phyloP scores from a whole-genome alignment of 2,113 vertebrate species.

The Bujurquina vittata region DNA sequence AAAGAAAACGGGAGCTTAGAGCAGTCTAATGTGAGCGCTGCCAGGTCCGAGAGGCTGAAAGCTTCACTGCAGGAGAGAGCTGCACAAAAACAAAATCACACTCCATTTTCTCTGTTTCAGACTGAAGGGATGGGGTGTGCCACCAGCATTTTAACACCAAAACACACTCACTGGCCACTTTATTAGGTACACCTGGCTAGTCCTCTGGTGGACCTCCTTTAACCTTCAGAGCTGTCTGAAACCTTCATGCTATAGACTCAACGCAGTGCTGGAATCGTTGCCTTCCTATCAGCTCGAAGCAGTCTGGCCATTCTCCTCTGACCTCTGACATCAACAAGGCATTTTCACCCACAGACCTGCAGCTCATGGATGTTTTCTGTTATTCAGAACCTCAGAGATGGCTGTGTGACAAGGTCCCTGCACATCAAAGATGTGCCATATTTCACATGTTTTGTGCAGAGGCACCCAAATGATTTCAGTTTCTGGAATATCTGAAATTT shows the following conservation, averaged over 20 bases:
- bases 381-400: neutral
- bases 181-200: neutral
- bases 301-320: too few species aligned
- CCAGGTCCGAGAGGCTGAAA: neutral
- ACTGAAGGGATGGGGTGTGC: too few species aligned
- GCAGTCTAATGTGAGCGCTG: neutral
- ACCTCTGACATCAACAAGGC: neutral
- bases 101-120: too few species aligned
- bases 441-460: neutral
- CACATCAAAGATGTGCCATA: neutral
- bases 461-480: neutral
- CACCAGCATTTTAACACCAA: neutral
- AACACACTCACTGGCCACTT: neutral
- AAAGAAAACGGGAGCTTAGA: neutral
- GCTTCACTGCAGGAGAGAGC: too few species aligned
- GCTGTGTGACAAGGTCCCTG: neutral
- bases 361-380: neutral
- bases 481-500: neutral
- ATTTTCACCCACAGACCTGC: neutral
- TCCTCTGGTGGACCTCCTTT: neutral
- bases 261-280: too few species aligned
- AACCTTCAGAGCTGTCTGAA: neutral
- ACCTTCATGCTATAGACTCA: neutral
- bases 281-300: too few species aligned
- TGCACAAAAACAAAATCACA: too few species aligned